Evolutionary conservation across 1,140 invertebrate species (phyloP).

Genomic region (Papilio xuthus): DNA sequence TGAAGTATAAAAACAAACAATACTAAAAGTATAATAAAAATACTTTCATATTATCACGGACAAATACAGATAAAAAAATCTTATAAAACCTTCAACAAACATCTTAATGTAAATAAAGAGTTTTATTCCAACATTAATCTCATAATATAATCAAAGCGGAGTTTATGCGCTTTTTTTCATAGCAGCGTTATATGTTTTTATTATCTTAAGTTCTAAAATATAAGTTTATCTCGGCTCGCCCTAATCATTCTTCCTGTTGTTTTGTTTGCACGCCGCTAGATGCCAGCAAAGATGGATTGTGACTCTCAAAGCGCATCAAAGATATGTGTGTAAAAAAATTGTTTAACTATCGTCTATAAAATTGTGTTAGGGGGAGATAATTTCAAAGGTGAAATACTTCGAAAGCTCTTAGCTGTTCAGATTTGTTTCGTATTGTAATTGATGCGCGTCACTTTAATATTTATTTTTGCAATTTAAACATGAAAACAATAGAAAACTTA

Average conservation of each 20-base stretch:
- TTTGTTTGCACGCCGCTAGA: conserved; percentile 33
- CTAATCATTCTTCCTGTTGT: conserved; percentile 39
- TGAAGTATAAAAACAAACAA: conserved; percentile 1
- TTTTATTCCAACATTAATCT: conserved; percentile 30
- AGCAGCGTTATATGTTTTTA: conserved; percentile 28
- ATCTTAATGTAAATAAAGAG: conserved; percentile 36
- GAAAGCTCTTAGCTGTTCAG: neutral
- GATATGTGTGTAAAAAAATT: conserved; percentile 18
- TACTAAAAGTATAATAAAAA: conserved; percentile 18
- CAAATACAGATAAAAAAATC: conserved; percentile 28
- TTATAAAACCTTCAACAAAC: conserved; percentile 26
- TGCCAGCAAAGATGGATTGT: conserved; percentile 39
- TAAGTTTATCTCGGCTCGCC: conserved; percentile 27
- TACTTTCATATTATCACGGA: conserved; percentile 13
- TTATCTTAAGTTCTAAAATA: conserved; percentile 21
- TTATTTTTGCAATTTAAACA: no score
- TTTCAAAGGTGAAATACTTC: neutral
- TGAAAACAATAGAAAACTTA: no score
- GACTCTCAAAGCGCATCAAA: conserved; percentile 13
- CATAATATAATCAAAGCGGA: conserved; percentile 34
- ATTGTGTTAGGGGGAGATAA: conserved; percentile 23
- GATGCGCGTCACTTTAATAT: no score
- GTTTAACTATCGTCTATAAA: neutral
- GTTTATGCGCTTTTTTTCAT: conserved; percentile 22
- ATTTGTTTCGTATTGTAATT: no score